Conservation (phyloP, 2,888 invertebrate species). For the Lasioglossum pauxillum region DNA sequence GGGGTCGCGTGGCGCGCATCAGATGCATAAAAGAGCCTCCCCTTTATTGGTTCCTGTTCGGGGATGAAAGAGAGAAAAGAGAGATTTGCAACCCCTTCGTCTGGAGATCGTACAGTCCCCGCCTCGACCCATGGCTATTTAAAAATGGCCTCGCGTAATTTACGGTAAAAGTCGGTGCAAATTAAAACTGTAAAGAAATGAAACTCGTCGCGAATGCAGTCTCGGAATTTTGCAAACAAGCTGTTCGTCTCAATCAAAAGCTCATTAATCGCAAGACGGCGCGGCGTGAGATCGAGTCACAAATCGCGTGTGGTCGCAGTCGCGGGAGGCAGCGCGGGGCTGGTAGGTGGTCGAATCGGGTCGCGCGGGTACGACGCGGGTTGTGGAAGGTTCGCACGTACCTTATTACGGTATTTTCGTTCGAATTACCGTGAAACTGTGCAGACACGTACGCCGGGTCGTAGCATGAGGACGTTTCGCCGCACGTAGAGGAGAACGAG, state of each 20-base stretch:
- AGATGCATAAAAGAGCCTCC: constrained; percentile 66
- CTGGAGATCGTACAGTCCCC: constrained; percentile 38
- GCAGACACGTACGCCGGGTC: constrained; percentile 63
- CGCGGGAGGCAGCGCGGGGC: neutral
- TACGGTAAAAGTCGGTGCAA: too few species aligned
- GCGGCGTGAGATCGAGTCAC: neutral
- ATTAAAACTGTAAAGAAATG: too few species aligned
- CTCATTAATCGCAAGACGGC: neutral
- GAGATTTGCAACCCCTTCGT: constrained; percentile 46
- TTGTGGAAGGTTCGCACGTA: constrained; percentile 43
- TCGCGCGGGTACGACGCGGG: neutral
- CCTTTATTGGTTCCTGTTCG: constrained; percentile 71
- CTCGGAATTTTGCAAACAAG: neutral
- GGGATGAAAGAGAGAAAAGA: constrained; percentile 49
- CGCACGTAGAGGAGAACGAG: constrained; percentile 62
- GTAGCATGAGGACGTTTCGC: constrained; percentile 57
- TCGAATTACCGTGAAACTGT: constrained; percentile 72
- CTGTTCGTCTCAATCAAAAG: neutral
- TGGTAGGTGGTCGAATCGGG: constrained; percentile 24
- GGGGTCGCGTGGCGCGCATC: constrained; percentile 73
- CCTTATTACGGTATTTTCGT: constrained; percentile 65
- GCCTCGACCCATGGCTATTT: constrained; percentile 35
- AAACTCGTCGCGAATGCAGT: neutral
- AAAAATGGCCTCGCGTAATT: constrained; percentile 41
- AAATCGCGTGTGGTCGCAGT: constrained; percentile 13